Base-by-base conservation (phyloP, 2,113 vertebrate species). In the Trinectes maculatus region DNA sequence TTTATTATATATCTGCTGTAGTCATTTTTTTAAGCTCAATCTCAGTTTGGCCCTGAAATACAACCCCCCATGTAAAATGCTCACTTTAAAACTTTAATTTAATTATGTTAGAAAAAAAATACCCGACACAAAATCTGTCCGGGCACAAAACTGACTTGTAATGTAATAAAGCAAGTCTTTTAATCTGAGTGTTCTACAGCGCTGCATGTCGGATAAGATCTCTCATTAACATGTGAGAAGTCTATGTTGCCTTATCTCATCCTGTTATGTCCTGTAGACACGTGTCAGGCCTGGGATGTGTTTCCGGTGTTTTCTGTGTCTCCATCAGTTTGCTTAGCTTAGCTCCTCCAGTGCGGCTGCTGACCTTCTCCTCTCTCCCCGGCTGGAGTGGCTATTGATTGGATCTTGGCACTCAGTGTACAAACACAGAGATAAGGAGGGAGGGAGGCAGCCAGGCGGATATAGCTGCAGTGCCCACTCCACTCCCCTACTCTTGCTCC, bases 341-440 rank as follows among this genome's bases (percentile, higher is more conserved):
- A 10, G 61, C 61, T 80, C 60, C 75, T 85, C 69, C 57, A 60
- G 72, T 81, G 75, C 76, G 78, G 73, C 70, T 79, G 79, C 85
- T 92, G 92, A 93, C 92, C 90, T 92, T 93, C 92, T 90, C 89
- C 87, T 91, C 91, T 92, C 89, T 90, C 87, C 87, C 84, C 71
- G 86, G 89, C 83, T 83, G 87, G 88, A 90, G 85, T 88, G 84
- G 84, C 88, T 92, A 93, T 92, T 92, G 91, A 93, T 92, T 90
- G 90, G 89, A 92, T 92, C 90, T 91, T 91, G 90, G 89, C 92
- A 91, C 84, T 85, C 73, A 76, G 91, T 92, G 92, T 92, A 91
- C 89, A 92, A 92, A 92, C 89, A 92, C 83, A 75, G 84, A 87
- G 91, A 92, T 92, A 92, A 91, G 81, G 85, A 47, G 74, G 59